A percentile compares a stretch with the other conserved stretches of the same genome.
Conservation (phyloP, 2,888 invertebrate species). For the Cephonodes hylas region DNA sequence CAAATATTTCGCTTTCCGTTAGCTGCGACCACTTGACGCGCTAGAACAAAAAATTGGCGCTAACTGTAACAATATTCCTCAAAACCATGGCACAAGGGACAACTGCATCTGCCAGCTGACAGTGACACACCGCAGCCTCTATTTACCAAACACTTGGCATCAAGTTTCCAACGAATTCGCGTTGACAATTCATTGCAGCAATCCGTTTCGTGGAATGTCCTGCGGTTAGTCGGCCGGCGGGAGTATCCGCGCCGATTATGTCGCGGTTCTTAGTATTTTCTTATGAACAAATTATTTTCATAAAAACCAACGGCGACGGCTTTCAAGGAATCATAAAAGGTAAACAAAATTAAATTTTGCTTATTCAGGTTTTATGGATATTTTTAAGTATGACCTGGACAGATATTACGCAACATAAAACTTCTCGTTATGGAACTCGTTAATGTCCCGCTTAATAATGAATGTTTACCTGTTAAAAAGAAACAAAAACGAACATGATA, state of each 20-base stretch:
- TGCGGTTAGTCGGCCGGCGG: neutral
- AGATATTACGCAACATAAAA: no score
- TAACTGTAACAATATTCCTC: neutral
- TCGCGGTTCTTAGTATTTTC: neutral
- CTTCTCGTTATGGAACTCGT: no score
- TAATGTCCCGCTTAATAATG: no score
- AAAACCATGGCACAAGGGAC: neutral
- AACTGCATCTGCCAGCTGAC: neutral
- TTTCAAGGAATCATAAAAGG: neutral
- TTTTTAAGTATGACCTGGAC: neutral
- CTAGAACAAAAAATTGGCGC: neutral
- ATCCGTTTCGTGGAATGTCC: neutral
- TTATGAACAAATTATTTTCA: neutral
- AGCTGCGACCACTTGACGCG: no score
- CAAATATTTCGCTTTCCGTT: no score
- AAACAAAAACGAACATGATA: no score
- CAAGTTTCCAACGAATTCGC: neutral
- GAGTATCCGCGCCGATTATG: neutral
- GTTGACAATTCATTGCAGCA: neutral
- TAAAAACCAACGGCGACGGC: neutral
- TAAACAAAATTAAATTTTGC: neutral
- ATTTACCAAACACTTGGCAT: neutral
- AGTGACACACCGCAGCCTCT: neutral
- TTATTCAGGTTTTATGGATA: neutral
- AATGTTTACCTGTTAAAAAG: no score